These are phyloP conservation scores for Glandiceps talaboti DNA, from an alignment of 53 echinoderm and acorn worm genomes.

Conservation along the genomic window DNA sequence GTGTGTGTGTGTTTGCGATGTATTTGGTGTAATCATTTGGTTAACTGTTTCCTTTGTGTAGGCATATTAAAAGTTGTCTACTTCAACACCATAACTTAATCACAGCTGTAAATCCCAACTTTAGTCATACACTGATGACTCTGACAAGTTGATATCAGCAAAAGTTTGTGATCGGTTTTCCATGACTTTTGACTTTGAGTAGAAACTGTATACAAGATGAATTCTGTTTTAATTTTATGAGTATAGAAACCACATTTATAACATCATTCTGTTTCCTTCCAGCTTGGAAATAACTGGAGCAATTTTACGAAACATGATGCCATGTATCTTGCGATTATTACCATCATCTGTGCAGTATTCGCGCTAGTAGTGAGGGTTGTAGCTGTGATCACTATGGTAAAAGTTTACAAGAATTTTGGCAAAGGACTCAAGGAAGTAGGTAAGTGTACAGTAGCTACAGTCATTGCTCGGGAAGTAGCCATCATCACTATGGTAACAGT, in stretches of 20 bases:
- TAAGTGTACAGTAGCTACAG: conserved; percentile 28
- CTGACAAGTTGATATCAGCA: no score
- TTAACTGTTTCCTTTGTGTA: no score
- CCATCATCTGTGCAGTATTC: conserved; percentile 30
- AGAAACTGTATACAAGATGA: no score
- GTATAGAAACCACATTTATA: neutral
- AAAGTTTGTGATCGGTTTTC: no score
- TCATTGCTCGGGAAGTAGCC: conserved; percentile 32
- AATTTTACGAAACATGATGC: neutral
- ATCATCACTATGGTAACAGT: conserved; percentile 20
- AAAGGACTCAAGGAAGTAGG: conserved; percentile 76
- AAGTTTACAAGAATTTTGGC: conserved; percentile 65
- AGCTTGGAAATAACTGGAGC: conserved; percentile 9
- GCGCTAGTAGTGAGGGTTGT: conserved; percentile 38
- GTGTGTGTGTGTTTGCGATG: no score
- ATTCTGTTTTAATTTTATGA: no score
- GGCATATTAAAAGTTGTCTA: no score
- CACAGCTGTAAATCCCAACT: no score
- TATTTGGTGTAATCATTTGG: no score
- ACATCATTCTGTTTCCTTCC: neutral
- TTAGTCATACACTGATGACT: no score
- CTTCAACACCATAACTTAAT: no score
- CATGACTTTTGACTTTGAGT: no score
- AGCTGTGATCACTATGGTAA: conserved; percentile 15
- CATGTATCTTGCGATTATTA: conserved; percentile 18